These are phyloP conservation scores for Butorides virescens DNA, from an alignment of 2,113 vertebrate species.

Conservation along the genomic window DNA sequence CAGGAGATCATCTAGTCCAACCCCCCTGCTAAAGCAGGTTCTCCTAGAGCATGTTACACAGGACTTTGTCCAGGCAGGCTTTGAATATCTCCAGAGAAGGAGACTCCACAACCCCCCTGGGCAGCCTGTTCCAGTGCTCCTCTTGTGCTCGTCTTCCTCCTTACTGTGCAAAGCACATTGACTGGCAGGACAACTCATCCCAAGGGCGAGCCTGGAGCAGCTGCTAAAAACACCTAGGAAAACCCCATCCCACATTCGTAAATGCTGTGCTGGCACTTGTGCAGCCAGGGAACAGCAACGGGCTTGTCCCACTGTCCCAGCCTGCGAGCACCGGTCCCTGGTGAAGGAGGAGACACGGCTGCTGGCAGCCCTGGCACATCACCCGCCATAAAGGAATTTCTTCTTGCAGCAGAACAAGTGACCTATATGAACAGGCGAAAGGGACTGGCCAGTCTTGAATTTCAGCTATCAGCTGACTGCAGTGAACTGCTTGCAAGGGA, in stretches of 20 bases:
- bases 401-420: neutral
- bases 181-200: neutral
- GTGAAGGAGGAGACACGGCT: fast-evolving
- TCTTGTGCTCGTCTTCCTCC: neutral
- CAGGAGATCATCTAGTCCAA: too few species aligned
- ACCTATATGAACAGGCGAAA: neutral
- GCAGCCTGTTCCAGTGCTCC: too few species aligned
- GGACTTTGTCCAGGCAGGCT: too few species aligned
- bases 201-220: neutral
- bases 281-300: neutral
- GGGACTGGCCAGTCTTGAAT: neutral
- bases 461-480: constrained; percentile 20
- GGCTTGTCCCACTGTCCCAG: neutral
- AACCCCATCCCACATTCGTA: neutral
- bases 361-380: neutral
- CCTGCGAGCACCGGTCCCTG: neutral
- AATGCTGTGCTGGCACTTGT: neutral
- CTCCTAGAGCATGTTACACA: too few species aligned
- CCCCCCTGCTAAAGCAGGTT: too few species aligned
- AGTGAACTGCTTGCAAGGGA: neutral
- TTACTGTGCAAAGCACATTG: neutral
- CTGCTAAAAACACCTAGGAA: neutral
- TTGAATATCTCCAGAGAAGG: too few species aligned
- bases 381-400: neutral
- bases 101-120: too few species aligned